Base-by-base conservation (phyloP, 2,113 vertebrate genomes). In the Oreochromis spilurus region DNA sequence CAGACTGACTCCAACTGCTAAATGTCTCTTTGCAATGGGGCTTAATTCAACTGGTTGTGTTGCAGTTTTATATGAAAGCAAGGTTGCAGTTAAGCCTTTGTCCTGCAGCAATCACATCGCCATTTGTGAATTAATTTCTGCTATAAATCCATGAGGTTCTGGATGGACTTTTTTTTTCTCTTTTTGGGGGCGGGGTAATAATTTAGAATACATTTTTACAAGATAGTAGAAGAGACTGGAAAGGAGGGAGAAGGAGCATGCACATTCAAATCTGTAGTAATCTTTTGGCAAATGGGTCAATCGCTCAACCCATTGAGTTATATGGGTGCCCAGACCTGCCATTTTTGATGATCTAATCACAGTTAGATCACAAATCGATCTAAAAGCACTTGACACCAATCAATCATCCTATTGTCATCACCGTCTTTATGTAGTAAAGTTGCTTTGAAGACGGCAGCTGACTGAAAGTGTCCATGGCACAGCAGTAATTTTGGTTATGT, bases 371-470 rank as follows among this genome's bases (percentile, higher is more conserved):
- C 62, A 67, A 67, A 67, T 38, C 1, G 6, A 13, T 67, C 31
- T 36, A 36, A 34, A 0, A 21, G 19, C 19, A 67, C 62, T 67
- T 40, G 34, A 67, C 62, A 67, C 62, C 62, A 67, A 19, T 9
- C 11, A 67, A 11, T 14, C 58, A 36, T 12, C 58, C 17, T n/a
- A 62, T 62, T 62, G 58, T 62, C 31, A 36, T 62, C 29, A 62
- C 58, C 1, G 1, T 62, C 5, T 0, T 62, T 62, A 62, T 1
- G 9, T 62, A 62, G 0, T 16, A 34, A 34, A 62, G 29, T 0
- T 62, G 29, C 58, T 62, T 62, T 62, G 58, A 62, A 62, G 16
- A 62, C 58, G 3, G 29, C 29, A 62, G 29, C 58, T 6, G 58
- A 34, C 58, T 62, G 29, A 2, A 62, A 62, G 58, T 62, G 58